Conservation (phyloP, 92 coral and sea anemone genomes). For the Epizoanthus illoricatus region DNA sequence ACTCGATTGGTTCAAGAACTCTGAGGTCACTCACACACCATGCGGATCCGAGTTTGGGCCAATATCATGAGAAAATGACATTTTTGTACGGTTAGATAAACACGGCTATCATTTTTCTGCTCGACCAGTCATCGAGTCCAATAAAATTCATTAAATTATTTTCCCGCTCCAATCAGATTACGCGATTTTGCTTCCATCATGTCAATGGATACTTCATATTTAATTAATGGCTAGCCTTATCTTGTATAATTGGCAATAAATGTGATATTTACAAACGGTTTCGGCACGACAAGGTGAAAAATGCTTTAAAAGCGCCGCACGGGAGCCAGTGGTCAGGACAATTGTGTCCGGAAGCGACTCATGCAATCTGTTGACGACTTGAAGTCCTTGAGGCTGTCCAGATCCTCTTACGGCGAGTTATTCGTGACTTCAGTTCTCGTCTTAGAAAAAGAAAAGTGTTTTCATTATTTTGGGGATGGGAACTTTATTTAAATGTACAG, state of each 20-base stretch:
- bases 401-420: slow-evolving; percentile 35
- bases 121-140: slow-evolving; percentile 68
- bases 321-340: slow-evolving; percentile 47
- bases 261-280: slow-evolving; percentile 94
- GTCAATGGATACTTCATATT: slow-evolving; percentile 95
- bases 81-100: slow-evolving; percentile 87
- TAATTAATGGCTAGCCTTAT: slow-evolving; percentile 91
- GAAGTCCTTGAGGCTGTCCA: slow-evolving; percentile 42
- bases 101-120: slow-evolving; percentile 88
- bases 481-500: slow-evolving; percentile 4
- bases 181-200: slow-evolving; percentile 44
- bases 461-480: not conserved
- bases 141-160: slow-evolving; percentile 79
- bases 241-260: slow-evolving; percentile 96
- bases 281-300: slow-evolving; percentile 97
- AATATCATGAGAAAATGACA: slow-evolving; percentile 64
- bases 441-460: slow-evolving; percentile 17
- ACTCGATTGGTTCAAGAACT: slow-evolving; percentile 14
- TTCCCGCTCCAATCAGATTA: slow-evolving; percentile 82
- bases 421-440: slow-evolving; percentile 33
- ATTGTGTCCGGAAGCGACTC: slow-evolving; percentile 43
- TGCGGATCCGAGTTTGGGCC: slow-evolving; percentile 50
- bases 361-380: slow-evolving; percentile 43
- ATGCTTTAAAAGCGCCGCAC: slow-evolving; percentile 84
- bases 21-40: slow-evolving; percentile 39